phyloP scores from a whole-genome alignment of 2,888 invertebrate species.

The Cepaea hortensis region DNA sequence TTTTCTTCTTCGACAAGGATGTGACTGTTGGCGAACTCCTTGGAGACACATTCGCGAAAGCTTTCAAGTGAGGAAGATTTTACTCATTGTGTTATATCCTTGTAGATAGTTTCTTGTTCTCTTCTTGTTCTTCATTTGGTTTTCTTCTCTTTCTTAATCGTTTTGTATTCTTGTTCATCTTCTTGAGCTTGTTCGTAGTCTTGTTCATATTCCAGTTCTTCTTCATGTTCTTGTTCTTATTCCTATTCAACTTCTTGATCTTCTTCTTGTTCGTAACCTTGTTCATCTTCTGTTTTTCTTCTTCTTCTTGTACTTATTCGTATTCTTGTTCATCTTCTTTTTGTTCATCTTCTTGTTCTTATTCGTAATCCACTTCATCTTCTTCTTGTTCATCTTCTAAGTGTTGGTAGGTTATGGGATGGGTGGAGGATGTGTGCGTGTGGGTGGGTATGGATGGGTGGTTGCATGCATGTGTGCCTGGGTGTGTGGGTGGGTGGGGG shows the following conservation, averaged over 20 bases:
- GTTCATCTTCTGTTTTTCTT: neutral
- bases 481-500: no score
- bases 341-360: neutral
- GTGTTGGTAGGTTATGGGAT: no score
- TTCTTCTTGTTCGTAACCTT: neutral
- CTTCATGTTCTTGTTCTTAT: neutral
- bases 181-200: neutral
- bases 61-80: conserved; percentile 14
- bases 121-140: neutral
- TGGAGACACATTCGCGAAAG: conserved; percentile 35
- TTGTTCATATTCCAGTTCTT: neutral
- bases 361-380: neutral
- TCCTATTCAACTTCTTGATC: neutral
- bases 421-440: no score
- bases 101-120: neutral
- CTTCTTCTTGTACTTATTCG: neutral
- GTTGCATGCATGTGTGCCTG: no score
- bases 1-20: conserved; percentile 31
- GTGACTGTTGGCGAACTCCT: conserved; percentile 19
- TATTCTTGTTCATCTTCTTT: neutral
- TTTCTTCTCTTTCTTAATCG: neutral
- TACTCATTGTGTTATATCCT: neutral
- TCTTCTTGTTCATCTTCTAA: neutral
- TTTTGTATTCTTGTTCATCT: neutral
- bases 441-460: no score